Evolutionary conservation across 2,888 invertebrate genomes (phyloP), one percentile per base, ranked within the genome.

Genomic region (Dugesia japonica): DNA sequence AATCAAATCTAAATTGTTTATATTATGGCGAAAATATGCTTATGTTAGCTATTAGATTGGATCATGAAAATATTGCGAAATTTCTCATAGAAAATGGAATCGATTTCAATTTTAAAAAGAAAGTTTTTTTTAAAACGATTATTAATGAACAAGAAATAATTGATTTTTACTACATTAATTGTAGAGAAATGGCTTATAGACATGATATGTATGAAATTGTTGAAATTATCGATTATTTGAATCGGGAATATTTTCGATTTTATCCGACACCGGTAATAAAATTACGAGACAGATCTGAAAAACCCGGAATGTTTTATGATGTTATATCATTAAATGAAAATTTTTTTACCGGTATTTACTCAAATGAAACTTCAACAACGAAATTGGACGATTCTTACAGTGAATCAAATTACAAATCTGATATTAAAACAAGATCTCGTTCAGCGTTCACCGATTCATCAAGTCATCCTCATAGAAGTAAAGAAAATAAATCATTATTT

Each of bases 1-100:
- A 80, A 26, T 80, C 82, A 9, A 81, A 83, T 75, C 81, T 83
- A 42, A 81, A 82, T 78, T 81, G 42, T 33, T 79, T 79, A 26
- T 80, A 84, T 83, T 84, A 80, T 77, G 79, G 81, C 0, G 83
- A 84, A 77, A 84, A 82, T 75, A 79, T 84, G 26, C 77, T 84
- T 33, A 83, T 83, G 83, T 80, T 81, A 1, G 83, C 84, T 0
- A 81, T 84, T 28, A 79, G 82, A 31, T 75, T 80, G 1, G 79
- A 78, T 15, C 81, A 82, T 75, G 78, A 78, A 42, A 80, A 80
- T 38, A 82, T 83, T 81, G 82, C 82, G 0, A 81, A 81, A 75
- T 84, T 82, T 78, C 80, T 84, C 0, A 79, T 84, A 15, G 83
- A 83, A 78, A 83, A 83, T 76, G 83, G 82, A 4, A 80, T 84